Base-by-base conservation (phyloP, 2,113 vertebrate genomes). In the Psittacula cyanocephala region DNA sequence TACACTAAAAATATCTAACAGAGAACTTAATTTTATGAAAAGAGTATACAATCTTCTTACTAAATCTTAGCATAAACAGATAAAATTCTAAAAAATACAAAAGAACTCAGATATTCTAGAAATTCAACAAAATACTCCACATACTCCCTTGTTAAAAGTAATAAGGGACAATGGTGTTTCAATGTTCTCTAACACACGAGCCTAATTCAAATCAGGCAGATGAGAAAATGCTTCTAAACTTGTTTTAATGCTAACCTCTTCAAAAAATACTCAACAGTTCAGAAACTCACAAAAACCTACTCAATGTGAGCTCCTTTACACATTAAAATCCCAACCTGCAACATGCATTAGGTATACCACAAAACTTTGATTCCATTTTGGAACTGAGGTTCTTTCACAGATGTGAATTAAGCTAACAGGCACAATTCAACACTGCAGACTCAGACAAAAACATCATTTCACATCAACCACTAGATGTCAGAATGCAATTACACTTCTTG, bases 391-490 rank as follows among this genome's bases (percentile, higher is more conserved):
- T 11, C 29, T 71, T 67, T 37, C 52, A 25, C 2, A 14, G n/a
- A 12, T 3, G 3, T 5, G 7, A 74, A 14, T 35, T 29, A n/a
- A 23, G 27, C 57, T 35, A 43, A 49, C 29, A 49, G 57, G 39
- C n/a, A 74, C 23, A 83, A 82, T 2, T 7, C 63, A 39, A 13
- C 1, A 31, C n/a, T 25, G 33, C 17, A 2, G 53, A 29, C 17
- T 43, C 65, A 5, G 6, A 50, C 25, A 29, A 65, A 41, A 76
- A 31, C 55, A 59, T 17, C 18, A 35, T 28, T 49, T 11, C 35
- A 13, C 3, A 83, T 16, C 65, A 84, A 25, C 93, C 93, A 91
- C 96, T 92, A 93, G 95, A 50, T 94, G 92, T 93, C 95, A 89
- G 19, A 78, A 74, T 31, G 15, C 0, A 80, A 47, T 18, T 17